Percentiles rank a stretch among this genome's conserved stretches.
Evolutionary conservation across 2,113 vertebrate species (phyloP).

Genomic region (Mus musculus): GRCm39 chr7:98371001-98371500

Average conservation of each 20-base stretch:
- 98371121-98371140: neutral
- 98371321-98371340: neutral
- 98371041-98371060: neutral
- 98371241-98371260: neutral
- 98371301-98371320: conserved; percentile 15
- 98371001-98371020: conserved; percentile 7
- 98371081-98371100: neutral
- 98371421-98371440: neutral
- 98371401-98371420: neutral
- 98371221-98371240: conserved; percentile 33
- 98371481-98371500: neutral
- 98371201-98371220: neutral
- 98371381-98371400: neutral
- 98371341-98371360: neutral
- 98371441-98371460: neutral
- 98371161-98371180: neutral
- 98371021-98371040: neutral
- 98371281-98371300: conserved; percentile 37
- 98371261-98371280: neutral
- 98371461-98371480: neutral
- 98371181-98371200: conserved; percentile 35
- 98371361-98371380: neutral
- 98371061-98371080: neutral
- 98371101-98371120: neutral
- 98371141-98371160: neutral